Conservation (phyloP, 2,113 vertebrate genomes). For the Alosa alosa region DNA sequence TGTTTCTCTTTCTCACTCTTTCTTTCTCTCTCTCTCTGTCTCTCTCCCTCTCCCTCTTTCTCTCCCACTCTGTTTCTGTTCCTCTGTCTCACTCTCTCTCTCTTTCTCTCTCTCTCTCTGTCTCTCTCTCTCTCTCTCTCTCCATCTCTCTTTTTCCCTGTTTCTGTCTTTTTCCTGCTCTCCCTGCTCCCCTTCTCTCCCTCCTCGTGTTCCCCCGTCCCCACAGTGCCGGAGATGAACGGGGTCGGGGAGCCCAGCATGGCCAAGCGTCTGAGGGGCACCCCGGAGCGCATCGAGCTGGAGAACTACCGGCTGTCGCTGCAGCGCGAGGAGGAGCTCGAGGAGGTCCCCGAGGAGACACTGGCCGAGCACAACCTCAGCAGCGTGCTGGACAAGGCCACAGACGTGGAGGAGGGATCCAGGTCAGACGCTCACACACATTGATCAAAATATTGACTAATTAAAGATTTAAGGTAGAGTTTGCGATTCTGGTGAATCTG, state of each 20-base stretch:
- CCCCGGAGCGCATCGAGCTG: slow-evolving; percentile 92
- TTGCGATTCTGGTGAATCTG: not conserved
- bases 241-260: slow-evolving; percentile 87
- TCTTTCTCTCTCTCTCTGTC: not conserved
- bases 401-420: slow-evolving; percentile 82
- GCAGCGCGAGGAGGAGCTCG: slow-evolving; percentile 85
- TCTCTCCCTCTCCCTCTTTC: not conserved
- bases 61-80: not conserved
- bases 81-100: not conserved
- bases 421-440: slow-evolving; percentile 71
- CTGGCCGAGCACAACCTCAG: slow-evolving; percentile 95
- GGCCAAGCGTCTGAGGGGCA: slow-evolving; percentile 86
- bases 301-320: slow-evolving; percentile 92
- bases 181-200: not conserved
- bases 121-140: not conserved
- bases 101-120: not conserved
- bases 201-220: not conserved
- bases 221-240: slow-evolving; percentile 76
- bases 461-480: not conserved
- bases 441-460: not conserved
- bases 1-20: not conserved
- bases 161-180: not conserved
- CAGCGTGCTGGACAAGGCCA: slow-evolving; percentile 86
- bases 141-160: not conserved
- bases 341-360: slow-evolving; percentile 95